phyloP scores from a whole-genome alignment of 2,888 invertebrate species.

The Neocrepidodera transversa region DNA sequence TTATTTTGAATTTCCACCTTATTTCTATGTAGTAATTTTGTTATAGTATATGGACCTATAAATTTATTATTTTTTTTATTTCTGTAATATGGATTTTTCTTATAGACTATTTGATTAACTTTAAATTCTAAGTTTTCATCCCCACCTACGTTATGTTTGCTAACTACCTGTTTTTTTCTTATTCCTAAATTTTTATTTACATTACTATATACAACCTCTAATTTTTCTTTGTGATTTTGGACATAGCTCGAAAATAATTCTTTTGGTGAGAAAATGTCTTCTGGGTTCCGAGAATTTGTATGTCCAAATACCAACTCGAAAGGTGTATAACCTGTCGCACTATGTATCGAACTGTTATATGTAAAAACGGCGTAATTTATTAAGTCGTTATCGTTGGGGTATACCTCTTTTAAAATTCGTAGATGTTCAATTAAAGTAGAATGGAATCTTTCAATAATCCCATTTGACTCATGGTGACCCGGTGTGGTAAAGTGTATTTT shows the following conservation, averaged over 20 bases:
- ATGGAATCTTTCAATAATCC: conserved; percentile 21
- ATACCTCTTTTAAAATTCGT: conserved; percentile 3
- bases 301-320: too few relatives aligned
- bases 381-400: conserved; percentile 4
- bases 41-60: background rate
- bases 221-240: background rate
- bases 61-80: conserved; percentile 5
- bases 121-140: conserved; percentile 3
- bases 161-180: background rate
- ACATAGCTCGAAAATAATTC: background rate
- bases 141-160: background rate
- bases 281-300: background rate
- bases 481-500: conserved; percentile 27
- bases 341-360: too few relatives aligned
- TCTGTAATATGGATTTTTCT: background rate
- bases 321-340: too few relatives aligned
- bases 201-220: background rate
- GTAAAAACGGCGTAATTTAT: background rate
- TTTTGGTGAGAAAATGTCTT: background rate
- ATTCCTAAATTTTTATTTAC: background rate
- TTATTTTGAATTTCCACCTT: conserved; percentile 1
- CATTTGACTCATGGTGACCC: conserved; percentile 24
- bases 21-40: background rate
- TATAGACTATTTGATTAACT: too few relatives aligned
- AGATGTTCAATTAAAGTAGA: conserved; percentile 13